These are phyloP conservation scores for Melanotaenia maccullochi DNA, from an alignment of 2,797 vertebrate genomes.

Conservation along the genomic window DNA sequence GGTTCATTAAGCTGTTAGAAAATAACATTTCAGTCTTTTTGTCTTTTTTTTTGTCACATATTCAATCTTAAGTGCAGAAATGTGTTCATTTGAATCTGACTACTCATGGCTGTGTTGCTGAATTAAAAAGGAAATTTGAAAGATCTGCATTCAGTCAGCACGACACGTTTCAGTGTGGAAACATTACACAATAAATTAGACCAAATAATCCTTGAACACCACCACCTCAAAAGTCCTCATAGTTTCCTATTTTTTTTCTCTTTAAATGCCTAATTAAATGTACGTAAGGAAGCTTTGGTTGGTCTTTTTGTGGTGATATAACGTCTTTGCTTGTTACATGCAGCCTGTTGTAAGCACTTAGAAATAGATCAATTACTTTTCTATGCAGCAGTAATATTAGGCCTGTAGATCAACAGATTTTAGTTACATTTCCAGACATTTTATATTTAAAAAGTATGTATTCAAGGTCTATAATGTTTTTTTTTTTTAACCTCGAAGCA, in stretches of 20 bases:
- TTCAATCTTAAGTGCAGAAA: too few relatives aligned
- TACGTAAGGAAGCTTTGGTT: slow-evolving; percentile 9
- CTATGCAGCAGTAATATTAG: slow-evolving; percentile 31
- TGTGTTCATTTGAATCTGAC: too few relatives aligned
- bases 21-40: neutral
- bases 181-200: slow-evolving; percentile 21
- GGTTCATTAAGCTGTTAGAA: neutral
- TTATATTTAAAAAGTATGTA: slow-evolving; percentile 36
- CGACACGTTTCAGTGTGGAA: slow-evolving; percentile 10
- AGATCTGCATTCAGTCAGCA: neutral
- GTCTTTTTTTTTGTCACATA: too few relatives aligned
- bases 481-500: slow-evolving; percentile 31
- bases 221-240: slow-evolving; percentile 14
- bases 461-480: slow-evolving; percentile 31
- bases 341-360: slow-evolving; percentile 49
- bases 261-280: neutral
- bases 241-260: neutral
- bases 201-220: slow-evolving; percentile 5
- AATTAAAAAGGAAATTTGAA: neutral
- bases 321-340: slow-evolving; percentile 5
- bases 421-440: slow-evolving; percentile 33
- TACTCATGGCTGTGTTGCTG: neutral
- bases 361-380: slow-evolving; percentile 21
- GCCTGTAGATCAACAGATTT: slow-evolving; percentile 31
- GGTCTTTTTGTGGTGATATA: slow-evolving; percentile 1